Conservation (phyloP, 1,140 invertebrate species). For the Hycleus cichorii region DNA sequence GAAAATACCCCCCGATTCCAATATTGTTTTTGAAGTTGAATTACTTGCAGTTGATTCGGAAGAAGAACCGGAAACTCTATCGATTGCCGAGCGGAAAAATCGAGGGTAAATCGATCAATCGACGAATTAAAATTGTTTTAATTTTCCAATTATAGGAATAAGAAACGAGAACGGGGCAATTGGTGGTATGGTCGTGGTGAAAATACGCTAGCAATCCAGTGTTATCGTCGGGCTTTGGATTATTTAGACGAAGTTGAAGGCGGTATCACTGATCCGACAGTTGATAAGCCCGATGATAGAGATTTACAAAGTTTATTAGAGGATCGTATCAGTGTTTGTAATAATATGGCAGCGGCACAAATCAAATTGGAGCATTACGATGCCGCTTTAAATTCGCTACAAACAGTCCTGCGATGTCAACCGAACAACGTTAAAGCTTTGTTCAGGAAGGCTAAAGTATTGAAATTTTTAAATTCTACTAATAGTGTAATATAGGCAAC, state of each 20-base stretch:
- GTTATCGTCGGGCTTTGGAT: conserved; percentile 76
- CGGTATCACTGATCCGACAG: conserved; percentile 41
- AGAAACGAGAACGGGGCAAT: conserved; percentile 78
- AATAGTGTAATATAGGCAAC: no score
- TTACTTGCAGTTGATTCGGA: conserved; percentile 57
- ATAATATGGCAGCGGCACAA: conserved; percentile 85
- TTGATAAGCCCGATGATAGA: conserved; percentile 44
- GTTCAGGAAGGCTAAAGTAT: conserved; percentile 72
- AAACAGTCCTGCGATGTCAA: conserved; percentile 71
- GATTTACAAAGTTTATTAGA: conserved; percentile 60
- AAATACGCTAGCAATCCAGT: conserved; percentile 67
- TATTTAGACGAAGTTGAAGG: conserved; percentile 66
- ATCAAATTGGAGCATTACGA: conserved; percentile 78
- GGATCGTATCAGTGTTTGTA: conserved; percentile 73
- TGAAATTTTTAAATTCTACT: neutral
- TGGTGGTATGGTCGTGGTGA: conserved; percentile 80
- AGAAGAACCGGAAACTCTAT: conserved; percentile 54
- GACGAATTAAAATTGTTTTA: neutral
- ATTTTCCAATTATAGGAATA: conserved; percentile 48
- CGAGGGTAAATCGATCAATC: conserved; percentile 51
- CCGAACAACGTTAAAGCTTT: conserved; percentile 84
- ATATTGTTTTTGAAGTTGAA: conserved; percentile 58
- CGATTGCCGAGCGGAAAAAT: conserved; percentile 49
- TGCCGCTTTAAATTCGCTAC: conserved; percentile 70
- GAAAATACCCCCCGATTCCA: conserved; percentile 56